Base-by-base conservation (phyloP, 2,888 invertebrate species). In the Ichneumoninae sp. region DNA sequence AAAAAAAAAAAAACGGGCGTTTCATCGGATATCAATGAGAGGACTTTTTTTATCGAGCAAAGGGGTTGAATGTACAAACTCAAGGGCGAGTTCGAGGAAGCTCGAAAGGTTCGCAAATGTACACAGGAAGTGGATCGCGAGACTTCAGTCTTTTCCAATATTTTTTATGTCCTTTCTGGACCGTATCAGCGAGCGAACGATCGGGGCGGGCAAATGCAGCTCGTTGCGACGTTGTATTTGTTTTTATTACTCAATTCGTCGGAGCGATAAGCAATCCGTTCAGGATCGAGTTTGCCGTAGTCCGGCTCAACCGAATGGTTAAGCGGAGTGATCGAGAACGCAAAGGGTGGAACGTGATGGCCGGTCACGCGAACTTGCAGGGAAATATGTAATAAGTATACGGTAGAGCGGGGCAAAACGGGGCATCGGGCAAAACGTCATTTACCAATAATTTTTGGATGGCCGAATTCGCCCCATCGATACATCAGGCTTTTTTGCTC, bases 301-400 rank as follows among this genome's bases (percentile, higher is more conserved):
- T 72, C 72, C 69, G 80, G 68, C 71, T 65, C 80, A 10, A 60
- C 66, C 36, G 80, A 77, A 84, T 77, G 72, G 50, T 40, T 40
- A 68, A 13, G 54, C 22, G 22, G 70, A 80, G 82, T 84, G 84
- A 84, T 85, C 80, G 85, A 84, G 79, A 79, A 83, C 79, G 79
- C 76, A 80, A 75, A 82, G 83, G 86, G 79, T 80, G 82, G 79
- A 86, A 86, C 80, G 84, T 75, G 83, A 86, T 82, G 80, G 75
- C 71, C 69, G 74, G 86, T 86, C 86, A 86, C 86, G 86, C 86
- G 76, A 85, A 66, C 84, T 81, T 70, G 36, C 66, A 47, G 76
- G 50, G 50, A 54, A 30, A 54, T 52, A 71, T 8, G 22, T 36
- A 69, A 70, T 36, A n/a, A 50, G 44, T 69, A 47, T 47, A 44